Percentiles rank a stretch among this genome's conserved stretches.
Evolutionary conservation across 2,888 invertebrate genomes (phyloP).

Genomic region (Microplitis manilae): DNA sequence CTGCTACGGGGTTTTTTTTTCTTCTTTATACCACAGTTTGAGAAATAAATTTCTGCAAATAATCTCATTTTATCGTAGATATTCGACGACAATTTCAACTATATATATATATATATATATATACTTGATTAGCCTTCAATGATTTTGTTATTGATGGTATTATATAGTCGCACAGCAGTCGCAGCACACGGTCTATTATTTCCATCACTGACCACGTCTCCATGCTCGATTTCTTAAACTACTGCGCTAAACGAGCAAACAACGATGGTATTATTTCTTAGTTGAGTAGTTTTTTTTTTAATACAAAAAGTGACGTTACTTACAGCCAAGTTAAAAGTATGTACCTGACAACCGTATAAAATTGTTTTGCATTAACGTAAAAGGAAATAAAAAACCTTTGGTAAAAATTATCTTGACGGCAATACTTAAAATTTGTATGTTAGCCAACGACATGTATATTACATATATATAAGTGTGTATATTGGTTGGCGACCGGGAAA

Average conservation of each 20-base stretch:
- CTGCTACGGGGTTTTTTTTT: background rate
- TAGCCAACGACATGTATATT: too few species aligned
- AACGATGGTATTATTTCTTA: conserved; percentile 27
- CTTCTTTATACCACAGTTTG: background rate
- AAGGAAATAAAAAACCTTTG: background rate
- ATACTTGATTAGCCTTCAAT: conserved; percentile 22
- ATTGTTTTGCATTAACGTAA: conserved; percentile 45
- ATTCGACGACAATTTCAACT: background rate
- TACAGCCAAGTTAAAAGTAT: conserved; percentile 46
- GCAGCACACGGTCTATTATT: conserved; percentile 42
- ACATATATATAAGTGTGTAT: too few species aligned
- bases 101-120: background rate
- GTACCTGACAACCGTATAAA: conserved; percentile 69
- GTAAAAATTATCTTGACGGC: background rate
- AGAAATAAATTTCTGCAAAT: conserved; percentile 19
- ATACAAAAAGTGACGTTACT: background rate
- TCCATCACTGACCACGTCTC: conserved; percentile 41
- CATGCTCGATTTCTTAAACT: conserved; percentile 44
- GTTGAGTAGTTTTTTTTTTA: conserved; percentile 31
- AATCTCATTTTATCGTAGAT: background rate
- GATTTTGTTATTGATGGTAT: background rate
- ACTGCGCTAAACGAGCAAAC: conserved; percentile 35
- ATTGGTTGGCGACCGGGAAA: too few species aligned
- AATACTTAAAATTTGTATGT: background rate
- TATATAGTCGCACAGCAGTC: conserved; percentile 6